Base-by-base conservation (phyloP, 1,140 invertebrate species). In the Aphelinus certus region DNA sequence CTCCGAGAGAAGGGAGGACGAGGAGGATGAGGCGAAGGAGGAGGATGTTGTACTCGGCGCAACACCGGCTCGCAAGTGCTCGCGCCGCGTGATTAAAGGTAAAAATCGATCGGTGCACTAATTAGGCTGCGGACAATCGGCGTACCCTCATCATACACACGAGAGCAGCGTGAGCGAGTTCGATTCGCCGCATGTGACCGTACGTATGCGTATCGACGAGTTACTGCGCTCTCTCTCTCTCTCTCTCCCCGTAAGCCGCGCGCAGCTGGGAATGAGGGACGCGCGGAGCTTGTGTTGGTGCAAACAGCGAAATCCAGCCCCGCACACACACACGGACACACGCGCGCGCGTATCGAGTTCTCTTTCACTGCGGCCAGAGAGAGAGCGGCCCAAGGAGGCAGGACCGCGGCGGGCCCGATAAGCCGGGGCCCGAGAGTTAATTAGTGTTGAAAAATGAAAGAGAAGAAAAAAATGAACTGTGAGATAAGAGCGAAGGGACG, bases 361-460 rank as follows among this genome's bases (percentile, higher is more conserved):
- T 67, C 53, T 56, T 48, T 67, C 43, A 65, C 58, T 48, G 46
- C 71, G 49, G 26, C 26, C 26, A 26, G 26, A 26, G 26, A 0
- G 26, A 26, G 26, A 26, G 26, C 26, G 26, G 26, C 26, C 26
- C 26, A 26, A 26, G 26, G 26, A 26, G 26, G 26, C 26, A 26
- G 7, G 48, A 9, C 26, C 49, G 58, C 64, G 75, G 60, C 64
- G 43, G 64, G 71, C 26, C 26, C 77, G 82, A 83, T 83, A 82
- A 83, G 78, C 71, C 45, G 46, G 10, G 45, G 76, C 45, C 42
- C 56, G 1, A 60, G 73, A 79, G 81, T 83, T 83, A 83, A 83
- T 83, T 83, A 81, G 83, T 82, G 81, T 79, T 65, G 63, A 82
- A 81, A 80, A 77, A 77, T 61, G 56, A 55, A 26, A 26, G 26